Percentiles rank a stretch among this genome's conserved stretches.
phyloP scores from a whole-genome alignment of 2,888 invertebrate species.

The Drosophila pseudotakahashii region DNA sequence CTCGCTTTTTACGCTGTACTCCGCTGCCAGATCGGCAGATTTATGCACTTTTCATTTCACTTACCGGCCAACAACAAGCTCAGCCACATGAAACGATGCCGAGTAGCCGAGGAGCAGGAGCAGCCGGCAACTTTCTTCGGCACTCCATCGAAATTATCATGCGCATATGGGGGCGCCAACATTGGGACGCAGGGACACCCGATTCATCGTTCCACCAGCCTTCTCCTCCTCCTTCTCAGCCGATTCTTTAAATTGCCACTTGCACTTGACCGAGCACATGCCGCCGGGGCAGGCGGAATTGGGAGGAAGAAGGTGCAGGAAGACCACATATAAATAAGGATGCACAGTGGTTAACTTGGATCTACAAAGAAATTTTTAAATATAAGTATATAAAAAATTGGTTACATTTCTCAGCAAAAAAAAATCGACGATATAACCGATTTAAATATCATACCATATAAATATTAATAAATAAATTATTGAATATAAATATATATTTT shows the following conservation, averaged over 20 bases:
- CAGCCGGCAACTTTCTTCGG: constrained; percentile 63
- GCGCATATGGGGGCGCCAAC: constrained; percentile 71
- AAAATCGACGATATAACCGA: no score
- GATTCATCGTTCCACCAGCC: constrained; percentile 29
- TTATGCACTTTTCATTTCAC: constrained; percentile 79
- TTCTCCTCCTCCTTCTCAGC: constrained; percentile 28
- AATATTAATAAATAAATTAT: no score
- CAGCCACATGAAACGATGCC: constrained; percentile 66
- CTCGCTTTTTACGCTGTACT: constrained; percentile 24
- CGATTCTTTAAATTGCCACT: constrained; percentile 79
- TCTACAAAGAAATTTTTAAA: no score
- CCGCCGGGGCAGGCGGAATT: constrained; percentile 25
- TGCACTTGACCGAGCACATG: constrained; percentile 71
- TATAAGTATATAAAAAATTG: no score
- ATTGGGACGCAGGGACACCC: constrained; percentile 64
- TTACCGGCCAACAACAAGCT: constrained; percentile 48
- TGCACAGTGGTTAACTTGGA: constrained; percentile 6
- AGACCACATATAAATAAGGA: constrained; percentile 1
- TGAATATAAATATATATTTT: no score
- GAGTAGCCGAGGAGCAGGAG: constrained; percentile 46
- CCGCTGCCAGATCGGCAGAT: constrained; percentile 55
- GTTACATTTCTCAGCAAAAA: no score
- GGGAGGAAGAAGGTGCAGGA: constrained; percentile 5
- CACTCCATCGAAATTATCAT: constrained; percentile 47
- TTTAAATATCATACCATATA: no score